These are phyloP conservation scores for Plutomurus gul DNA, from an alignment of 1,140 invertebrate genomes.

Conservation along the genomic window DNA sequence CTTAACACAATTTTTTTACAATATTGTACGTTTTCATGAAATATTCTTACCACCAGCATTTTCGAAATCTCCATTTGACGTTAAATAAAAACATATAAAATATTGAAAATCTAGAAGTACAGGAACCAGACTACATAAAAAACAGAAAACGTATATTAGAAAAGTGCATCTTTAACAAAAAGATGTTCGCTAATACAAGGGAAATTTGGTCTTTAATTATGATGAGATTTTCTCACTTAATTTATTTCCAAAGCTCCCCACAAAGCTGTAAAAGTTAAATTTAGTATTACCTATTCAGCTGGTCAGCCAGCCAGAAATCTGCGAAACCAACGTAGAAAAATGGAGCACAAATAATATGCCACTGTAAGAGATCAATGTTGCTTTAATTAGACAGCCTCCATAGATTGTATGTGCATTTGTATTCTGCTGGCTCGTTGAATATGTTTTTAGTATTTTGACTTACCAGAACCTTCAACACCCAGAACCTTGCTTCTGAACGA, in stretches of 20 bases:
- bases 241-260: no score
- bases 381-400: not conserved
- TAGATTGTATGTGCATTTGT: no score
- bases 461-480: conserved; percentile 76
- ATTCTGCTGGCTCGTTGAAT: no score
- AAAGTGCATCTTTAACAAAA: no score
- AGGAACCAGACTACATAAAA: conserved; percentile 80
- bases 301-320: conserved; percentile 99
- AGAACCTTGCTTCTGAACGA: conserved; percentile 84
- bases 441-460: conserved; percentile 61
- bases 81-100: conserved; percentile 80
- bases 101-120: conserved; percentile 94
- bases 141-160: no score
- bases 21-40: not conserved
- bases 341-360: conserved; percentile 84
- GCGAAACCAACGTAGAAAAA: conserved; percentile 96
- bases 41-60: conserved; percentile 32
- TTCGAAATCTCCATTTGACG: conserved; percentile 55
- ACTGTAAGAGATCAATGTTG: conserved; percentile 62
- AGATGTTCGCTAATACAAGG: no score
- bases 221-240: no score
- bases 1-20: not conserved
- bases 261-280: no score
- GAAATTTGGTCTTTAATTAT: no score
- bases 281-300: no score